Base-by-base conservation (phyloP, 2,888 invertebrate genomes). In the Aelia acuminata region DNA sequence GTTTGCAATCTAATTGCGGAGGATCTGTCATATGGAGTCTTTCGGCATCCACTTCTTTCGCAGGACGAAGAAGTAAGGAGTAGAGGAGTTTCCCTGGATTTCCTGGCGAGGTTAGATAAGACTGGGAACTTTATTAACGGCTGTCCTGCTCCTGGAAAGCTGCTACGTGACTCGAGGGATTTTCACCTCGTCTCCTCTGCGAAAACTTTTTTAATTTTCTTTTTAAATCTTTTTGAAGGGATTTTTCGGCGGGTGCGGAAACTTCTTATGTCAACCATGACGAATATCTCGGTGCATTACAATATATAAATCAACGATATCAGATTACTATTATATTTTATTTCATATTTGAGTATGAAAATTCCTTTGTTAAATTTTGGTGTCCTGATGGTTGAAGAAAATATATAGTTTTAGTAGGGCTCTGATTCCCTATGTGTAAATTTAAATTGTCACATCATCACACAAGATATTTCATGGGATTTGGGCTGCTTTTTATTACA, bases 101-200 rank as follows among this genome's bases (percentile, higher is more conserved):
- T 70, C 63, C 63, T 35, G 31, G 7, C 5, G 63, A 15, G 10
- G 80, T 80, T 80, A 80, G 80, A n/a, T 80, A 80, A 80, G 80
- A 80, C 80, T 43, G 43, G 63, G 80, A 80, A 80, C 43, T 80
- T 80, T 80, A 80, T 80, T 80, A 80, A 80, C 80, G 80, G 43
- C 43, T 39, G 43, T 43, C 39, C 80, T 22, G n/a, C 80, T 80
- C 15, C 80, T n/a, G 80, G 80, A 80, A 80, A 80, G 43, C 80
- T 80, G 80, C 80, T 80, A 80, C 80, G 80, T 80, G 80, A 43
- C 80, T 43, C 20, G 43, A 43, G n/a, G 43, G n/a, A 47, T 80
- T 80, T 80, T 80, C 80, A 80, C 80, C 80, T 39, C 75, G 75
- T 39, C 70, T 35, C 35, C 18, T 26, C 75, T 39, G 22, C 43